These are phyloP conservation scores for Paraescarpia echinospica DNA, from an alignment of 1,140 invertebrate genomes.

Conservation along the genomic window DNA sequence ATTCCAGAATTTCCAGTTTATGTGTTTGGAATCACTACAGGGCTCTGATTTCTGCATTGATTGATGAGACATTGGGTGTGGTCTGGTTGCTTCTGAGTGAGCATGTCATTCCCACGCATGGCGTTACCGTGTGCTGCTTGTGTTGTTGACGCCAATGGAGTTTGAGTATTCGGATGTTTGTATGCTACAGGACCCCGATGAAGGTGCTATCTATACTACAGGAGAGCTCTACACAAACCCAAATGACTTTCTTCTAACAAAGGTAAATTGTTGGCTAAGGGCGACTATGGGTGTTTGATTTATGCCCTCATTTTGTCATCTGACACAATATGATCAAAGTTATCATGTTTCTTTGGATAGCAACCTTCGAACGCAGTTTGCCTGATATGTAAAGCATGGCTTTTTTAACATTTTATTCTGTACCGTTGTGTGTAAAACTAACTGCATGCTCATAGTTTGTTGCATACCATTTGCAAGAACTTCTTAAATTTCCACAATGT, in stretches of 20 bases:
- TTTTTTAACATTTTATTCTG: background rate
- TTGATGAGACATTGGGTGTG: too few species aligned
- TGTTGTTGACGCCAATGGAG: background rate
- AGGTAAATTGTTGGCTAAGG: constrained; percentile 5
- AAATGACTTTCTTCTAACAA: constrained; percentile 24
- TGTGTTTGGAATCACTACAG: too few species aligned
- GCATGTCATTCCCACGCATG: background rate
- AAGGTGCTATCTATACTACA: background rate
- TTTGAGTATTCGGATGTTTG: constrained; percentile 2
- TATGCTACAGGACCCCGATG: constrained; percentile 21
- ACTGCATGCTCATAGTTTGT: background rate
- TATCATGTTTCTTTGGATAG: background rate
- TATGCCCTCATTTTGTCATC: background rate
- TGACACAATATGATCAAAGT: background rate
- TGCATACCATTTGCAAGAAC: background rate
- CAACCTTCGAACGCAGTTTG: background rate
- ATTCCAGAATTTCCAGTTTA: too few species aligned
- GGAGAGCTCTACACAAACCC: constrained; percentile 23
- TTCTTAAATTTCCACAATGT: too few species aligned
- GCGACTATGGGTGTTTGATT: background rate
- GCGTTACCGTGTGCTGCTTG: background rate
- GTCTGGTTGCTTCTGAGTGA: background rate
- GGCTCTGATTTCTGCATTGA: too few species aligned
- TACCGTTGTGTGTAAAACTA: background rate
- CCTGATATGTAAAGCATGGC: constrained; percentile 4